Base-by-base conservation (phyloP, 2,888 invertebrate genomes). In the Epinotia demarniana region DNA sequence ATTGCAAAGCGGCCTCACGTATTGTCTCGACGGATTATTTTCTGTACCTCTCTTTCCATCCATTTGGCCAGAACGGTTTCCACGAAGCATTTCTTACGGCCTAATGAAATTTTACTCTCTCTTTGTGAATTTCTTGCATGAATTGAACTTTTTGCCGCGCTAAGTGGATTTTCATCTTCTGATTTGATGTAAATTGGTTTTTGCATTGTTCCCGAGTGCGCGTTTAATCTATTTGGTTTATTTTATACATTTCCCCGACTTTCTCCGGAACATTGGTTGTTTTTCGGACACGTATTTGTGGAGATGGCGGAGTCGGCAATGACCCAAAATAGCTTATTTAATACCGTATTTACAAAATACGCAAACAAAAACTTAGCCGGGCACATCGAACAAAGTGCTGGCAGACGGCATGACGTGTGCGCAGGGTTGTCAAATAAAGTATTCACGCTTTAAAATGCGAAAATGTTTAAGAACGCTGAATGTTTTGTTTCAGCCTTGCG, bases 1-100 rank as follows among this genome's bases (percentile, higher is more conserved):
- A 87, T 83, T 77, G 78, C 81, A 83, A 87, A 90, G 87, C 88
- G 86, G 84, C 72, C 80, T 80, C 85, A 86, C 85, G 86, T 86
- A 87, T 88, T 89, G 85, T 87, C 84, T 84, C 80, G 62, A 77
- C 80, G 78, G 79, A 83, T 84, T 82, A 81, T 78, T 79, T 76
- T 79, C 80, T 84, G 82, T 83, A 80, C 79, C 79, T 78, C 74
- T 77, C 73, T 78, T 75, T 77, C 77, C 62, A 68, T 63, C 76
- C 68, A 73, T 75, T 75, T 75, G 55, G 67, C 66, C 66, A 71
- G 75, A 75, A 75, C 73, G 58, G 58, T n/a, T 75, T 71, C 70
- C 60, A 61, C 64, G 74, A 74, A 64, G 18, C 74, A 64, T 70
- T 64, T 74, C 69, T 58, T 69, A 58, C 69, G 53, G 64, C 64